These are phyloP conservation scores for Empis livida DNA, from an alignment of 2,888 invertebrate species.

Conservation along the genomic window DNA sequence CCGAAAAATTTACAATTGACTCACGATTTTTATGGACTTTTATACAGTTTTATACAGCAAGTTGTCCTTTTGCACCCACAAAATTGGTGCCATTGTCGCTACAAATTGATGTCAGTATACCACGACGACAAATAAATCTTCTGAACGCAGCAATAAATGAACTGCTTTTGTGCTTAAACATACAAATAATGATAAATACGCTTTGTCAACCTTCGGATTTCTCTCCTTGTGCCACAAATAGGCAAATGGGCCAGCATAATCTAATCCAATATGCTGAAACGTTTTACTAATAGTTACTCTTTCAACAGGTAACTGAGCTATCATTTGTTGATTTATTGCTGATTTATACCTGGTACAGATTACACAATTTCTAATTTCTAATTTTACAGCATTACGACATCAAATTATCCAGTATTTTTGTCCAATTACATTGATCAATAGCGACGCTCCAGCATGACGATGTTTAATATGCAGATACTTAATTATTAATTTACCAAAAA, in stretches of 20 bases:
- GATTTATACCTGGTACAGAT: not conserved
- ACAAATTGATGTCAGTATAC: too few species aligned
- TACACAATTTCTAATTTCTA: not conserved
- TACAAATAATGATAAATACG: slow-evolving; percentile 12
- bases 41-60: too few species aligned
- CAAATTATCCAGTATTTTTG: not conserved
- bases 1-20: too few species aligned
- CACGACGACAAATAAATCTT: not conserved
- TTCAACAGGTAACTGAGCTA: not conserved
- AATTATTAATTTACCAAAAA: not conserved
- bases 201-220: slow-evolving; percentile 11
- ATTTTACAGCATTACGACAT: not conserved
- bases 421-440: not conserved
- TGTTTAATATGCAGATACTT: not conserved
- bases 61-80: too few species aligned
- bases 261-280: slow-evolving; percentile 7
- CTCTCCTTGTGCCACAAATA: slow-evolving; percentile 6
- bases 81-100: too few species aligned
- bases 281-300: not conserved
- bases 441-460: not conserved
- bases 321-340: not conserved
- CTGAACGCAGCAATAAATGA: not conserved
- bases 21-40: too few species aligned
- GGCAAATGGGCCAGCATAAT: slow-evolving; percentile 9
- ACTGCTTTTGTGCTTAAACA: not conserved